Base-by-base conservation (phyloP, 2,113 vertebrate genomes). In the Zeus faber region DNA sequence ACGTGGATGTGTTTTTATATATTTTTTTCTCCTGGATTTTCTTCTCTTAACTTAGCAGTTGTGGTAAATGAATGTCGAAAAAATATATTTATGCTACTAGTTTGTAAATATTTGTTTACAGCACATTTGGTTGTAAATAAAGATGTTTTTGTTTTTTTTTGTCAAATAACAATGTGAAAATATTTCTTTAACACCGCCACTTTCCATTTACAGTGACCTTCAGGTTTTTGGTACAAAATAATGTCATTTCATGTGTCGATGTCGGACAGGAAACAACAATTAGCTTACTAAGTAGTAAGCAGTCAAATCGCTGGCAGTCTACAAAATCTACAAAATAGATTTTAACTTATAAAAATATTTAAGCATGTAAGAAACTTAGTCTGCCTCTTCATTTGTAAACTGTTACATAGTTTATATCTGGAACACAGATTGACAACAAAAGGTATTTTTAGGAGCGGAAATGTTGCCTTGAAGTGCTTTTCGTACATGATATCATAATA, bases 131-230 rank as follows among this genome's bases (percentile, higher is more conserved):
- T 52, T 46, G 41, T 58, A 20, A 60, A 56, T 54, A 31, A 3
- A 2, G 6, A 27, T 46, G 35, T 50, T 73, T 80, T 81, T n/a
- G n/a, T n/a, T n/a, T n/a, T n/a, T n/a, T n/a, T n/a, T n/a, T n/a
- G n/a, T 70, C 17, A 69, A 80, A 80, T 80, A 79, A 85, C 78
- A 2, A 49, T 3, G 0, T 48, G 10, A 9, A 47, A 59, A 67
- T 21, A 3, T 44, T 46, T 14, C n/a, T n/a, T n/a, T n/a, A n/a
- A n/a, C n/a, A n/a, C n/a, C n/a, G n/a, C n/a, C n/a, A n/a, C 49
- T 10, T 65, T 16, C 65, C 53, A 59, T 48, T 35, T 50, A 11
- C 17, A 0, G 25, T 33, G 33, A 22, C 7, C 6, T 48, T 59
- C 23, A 54, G 18, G 49, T 33, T 49, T 5, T 62, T 35, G 16